Conservation (phyloP, 1,140 invertebrate species). For the Nylanderia fulva region DNA sequence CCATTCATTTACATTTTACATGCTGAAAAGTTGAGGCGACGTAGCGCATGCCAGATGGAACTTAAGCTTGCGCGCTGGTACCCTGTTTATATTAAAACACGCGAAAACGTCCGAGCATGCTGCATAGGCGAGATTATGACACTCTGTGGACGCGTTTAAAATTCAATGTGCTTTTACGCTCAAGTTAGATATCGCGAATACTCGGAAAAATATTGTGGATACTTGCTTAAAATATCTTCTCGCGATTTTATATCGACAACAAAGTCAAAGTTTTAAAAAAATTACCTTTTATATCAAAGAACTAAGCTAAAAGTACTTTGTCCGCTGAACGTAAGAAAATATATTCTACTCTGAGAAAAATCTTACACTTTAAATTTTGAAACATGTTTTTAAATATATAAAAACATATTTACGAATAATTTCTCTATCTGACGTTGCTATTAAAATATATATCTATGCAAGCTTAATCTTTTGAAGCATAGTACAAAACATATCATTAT, state of each 20-base stretch:
- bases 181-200: constrained; percentile 26
- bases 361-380: background rate
- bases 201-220: constrained; percentile 8
- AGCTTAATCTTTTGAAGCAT: background rate
- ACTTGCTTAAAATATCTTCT: constrained; percentile 24
- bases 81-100: constrained; percentile 61
- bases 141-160: constrained; percentile 47
- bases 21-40: constrained; percentile 42
- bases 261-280: constrained; percentile 1
- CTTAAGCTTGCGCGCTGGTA: constrained; percentile 43
- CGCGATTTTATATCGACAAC: background rate
- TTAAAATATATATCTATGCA: background rate
- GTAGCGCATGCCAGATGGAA: constrained; percentile 60
- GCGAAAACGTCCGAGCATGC: constrained; percentile 51
- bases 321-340: background rate
- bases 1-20: constrained; percentile 55
- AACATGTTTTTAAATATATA: background rate
- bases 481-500: background rate
- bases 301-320: background rate
- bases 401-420: too few relatives aligned
- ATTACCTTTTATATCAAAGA: background rate
- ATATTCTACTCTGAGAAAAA: background rate
- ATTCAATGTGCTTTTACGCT: constrained; percentile 53
- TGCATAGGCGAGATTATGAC: constrained; percentile 44
- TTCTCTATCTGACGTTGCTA: background rate